Conservation (phyloP, 2,797 vertebrate genomes). For the Halcyon leucocephala region DNA sequence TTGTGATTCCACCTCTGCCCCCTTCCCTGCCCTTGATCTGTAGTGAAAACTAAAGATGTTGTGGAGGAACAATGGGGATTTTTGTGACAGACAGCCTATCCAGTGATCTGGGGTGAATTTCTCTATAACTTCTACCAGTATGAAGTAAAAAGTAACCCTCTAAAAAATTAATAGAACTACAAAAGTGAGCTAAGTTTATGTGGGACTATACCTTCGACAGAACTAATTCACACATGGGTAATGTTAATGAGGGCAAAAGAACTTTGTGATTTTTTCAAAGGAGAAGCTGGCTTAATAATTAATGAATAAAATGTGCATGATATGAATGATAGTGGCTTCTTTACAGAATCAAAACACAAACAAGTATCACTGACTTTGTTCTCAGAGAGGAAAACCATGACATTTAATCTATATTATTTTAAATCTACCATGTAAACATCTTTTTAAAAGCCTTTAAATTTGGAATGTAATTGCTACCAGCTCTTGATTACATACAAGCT, state of each 20-base stretch:
- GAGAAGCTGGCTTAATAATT: background rate
- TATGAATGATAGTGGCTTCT: background rate
- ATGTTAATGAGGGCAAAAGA: background rate
- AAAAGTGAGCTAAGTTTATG: background rate
- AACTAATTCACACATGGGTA: background rate
- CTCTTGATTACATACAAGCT: conserved; percentile 47
- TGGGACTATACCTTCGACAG: background rate
- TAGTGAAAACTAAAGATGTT: background rate
- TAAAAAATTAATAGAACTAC: background rate
- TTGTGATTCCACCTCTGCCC: background rate
- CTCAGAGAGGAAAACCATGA: background rate
- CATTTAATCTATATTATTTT: conserved; percentile 1
- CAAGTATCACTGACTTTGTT: background rate
- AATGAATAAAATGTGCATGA: background rate
- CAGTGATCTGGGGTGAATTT: background rate
- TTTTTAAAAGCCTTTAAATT: conserved; percentile 38
- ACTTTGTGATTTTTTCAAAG: background rate
- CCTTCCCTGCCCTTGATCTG: background rate
- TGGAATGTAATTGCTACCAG: conserved; percentile 11
- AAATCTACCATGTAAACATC: conserved; percentile 27
- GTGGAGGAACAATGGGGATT: background rate
- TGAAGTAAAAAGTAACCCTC: background rate
- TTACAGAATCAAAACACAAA: background rate
- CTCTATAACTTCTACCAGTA: background rate
- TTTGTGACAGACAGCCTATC: background rate